Evolutionary conservation across 2,113 vertebrate genomes (phyloP), one percentile per base, ranked within the genome.

Genomic region (Thomomys bottae): DNA sequence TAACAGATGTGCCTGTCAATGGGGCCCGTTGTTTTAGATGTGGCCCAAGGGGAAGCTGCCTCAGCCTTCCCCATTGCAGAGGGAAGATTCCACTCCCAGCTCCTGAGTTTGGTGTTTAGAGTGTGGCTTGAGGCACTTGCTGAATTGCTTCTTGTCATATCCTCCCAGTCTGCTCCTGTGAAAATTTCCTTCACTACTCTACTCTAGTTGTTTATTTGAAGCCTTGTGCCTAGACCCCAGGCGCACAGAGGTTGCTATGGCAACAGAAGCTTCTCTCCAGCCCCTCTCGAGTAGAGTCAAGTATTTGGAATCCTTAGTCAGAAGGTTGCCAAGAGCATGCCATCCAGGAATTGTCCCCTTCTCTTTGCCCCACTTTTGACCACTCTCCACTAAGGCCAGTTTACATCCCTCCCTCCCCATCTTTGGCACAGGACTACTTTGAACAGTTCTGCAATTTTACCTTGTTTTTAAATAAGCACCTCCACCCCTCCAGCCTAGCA

Each of bases 1-100:
- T 42, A 11, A 49, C 89, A 94, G 95, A 93, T 97, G 92, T 80
- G 92, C 81, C 11, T 80, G 91, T 95, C 94, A 89, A 40, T 92
- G 89, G 45, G 40, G 84, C 68, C 79, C 92, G 76, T 87, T 59
- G 61, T 96, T 83, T 66, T 3, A 36, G 18, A 17, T 79, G 38
- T 7, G 2, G 34, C 85, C 80, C 71, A 17, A 79, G 76, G 78
- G 90, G 93, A 80, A 88, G 86, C 85, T 38, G 15, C 30, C 77
- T 2, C 78, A 90, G 91, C 76, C 66, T 64, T 38, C 1, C 42
- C 59, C 66, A 0, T 6, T 21, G 61, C 40, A 71, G 38, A 6
- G 24, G 14, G 49, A 72, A 34, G 81, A 40, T 32, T 68, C 59
- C 36, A 12, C 72, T 32, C 49, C 59, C 20, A 54, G 70, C 93